Percentiles rank a stretch among this genome's conserved stretches.
These are phyloP conservation scores for Ptilodon capucinus DNA, from an alignment of 2,888 invertebrate genomes.

Conservation along the genomic window DNA sequence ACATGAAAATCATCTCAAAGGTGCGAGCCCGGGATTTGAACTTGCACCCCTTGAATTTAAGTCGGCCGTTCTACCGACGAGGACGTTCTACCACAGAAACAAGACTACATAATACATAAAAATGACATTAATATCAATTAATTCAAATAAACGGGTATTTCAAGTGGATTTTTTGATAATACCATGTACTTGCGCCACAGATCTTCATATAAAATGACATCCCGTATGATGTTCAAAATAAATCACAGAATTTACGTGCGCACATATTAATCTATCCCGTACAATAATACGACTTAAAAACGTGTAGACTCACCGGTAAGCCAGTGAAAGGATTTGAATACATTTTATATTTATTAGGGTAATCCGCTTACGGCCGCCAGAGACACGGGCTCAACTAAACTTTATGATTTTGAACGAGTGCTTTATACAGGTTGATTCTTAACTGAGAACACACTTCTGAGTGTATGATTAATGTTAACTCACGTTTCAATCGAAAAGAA, in stretches of 20 bases:
- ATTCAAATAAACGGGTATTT: too few species aligned
- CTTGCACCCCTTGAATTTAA: too few species aligned
- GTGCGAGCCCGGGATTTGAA: too few species aligned
- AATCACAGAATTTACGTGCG: slow-evolving; percentile 36
- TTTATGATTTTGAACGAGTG: slow-evolving; percentile 32
- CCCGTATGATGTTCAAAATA: slow-evolving; percentile 15
- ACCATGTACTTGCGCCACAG: not conserved
- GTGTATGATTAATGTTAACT: too few species aligned
- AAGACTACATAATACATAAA: too few species aligned
- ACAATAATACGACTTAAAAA: slow-evolving; percentile 41
- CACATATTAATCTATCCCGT: slow-evolving; percentile 33
- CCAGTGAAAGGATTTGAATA: slow-evolving; percentile 52
- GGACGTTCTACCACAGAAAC: too few species aligned
- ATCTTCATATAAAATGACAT: slow-evolving; percentile 8
- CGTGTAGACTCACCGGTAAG: slow-evolving; percentile 32
- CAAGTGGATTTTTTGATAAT: too few species aligned
- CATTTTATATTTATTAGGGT: slow-evolving; percentile 70
- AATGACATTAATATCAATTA: too few species aligned
- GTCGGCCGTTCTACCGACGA: too few species aligned
- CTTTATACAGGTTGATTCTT: slow-evolving; percentile 39
- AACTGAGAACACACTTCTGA: not conserved
- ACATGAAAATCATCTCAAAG: too few species aligned
- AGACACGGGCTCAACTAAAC: slow-evolving; percentile 40
- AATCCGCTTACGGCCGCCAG: slow-evolving; percentile 61
- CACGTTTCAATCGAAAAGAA: too few species aligned